Evolutionary conservation across 2,113 vertebrate species (phyloP), one percentile per base, ranked within the genome.

Genomic region (Heterocephalus glaber): DNA sequence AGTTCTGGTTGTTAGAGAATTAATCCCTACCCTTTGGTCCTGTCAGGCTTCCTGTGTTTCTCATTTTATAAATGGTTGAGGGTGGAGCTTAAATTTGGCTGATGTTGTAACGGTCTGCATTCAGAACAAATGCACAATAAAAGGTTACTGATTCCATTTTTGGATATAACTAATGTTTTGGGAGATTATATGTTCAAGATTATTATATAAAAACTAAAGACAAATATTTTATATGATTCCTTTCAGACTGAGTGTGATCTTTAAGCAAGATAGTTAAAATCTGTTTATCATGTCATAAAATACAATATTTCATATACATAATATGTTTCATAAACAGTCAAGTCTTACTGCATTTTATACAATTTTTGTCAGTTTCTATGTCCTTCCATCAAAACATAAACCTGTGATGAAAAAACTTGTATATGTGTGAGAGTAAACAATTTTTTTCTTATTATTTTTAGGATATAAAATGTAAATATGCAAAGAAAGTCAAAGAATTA

Each of bases 281-380:
- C 26, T 86, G 76, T 26, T 70, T 90, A 49, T 93, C 17, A 93
- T 80, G 38, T 93, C 1, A 44, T 83, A 80, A 94, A 54, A 95
- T 65, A 86, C 10, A 86, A 63, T 68, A 60, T 54, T 89, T 96
- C 74, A 49, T 77, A 77, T 49, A 77, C 44, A 61, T 61, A 49
- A 77, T 47, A 47, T 77, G 28, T 61, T 92, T 86, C 19, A 66
- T 85, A 93, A 83, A 80, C 14, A 90, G 28, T 44, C 12, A 58
- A 65, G 84, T 95, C 19, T 74, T 30, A 54, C 68, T 61, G 65
- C 17, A 86, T 89, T 90, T 95, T 94, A 77, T 90, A 93, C 49
- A 63, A 66, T 41, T 7, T 74, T 61, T 96, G 56, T 74, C n/a
- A 58, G 92, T 79, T 89, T 97, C 49, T 90, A 3, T 80, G 30